Conservation (phyloP, 2,888 invertebrate genomes). For the Papilio elwesi region DNA sequence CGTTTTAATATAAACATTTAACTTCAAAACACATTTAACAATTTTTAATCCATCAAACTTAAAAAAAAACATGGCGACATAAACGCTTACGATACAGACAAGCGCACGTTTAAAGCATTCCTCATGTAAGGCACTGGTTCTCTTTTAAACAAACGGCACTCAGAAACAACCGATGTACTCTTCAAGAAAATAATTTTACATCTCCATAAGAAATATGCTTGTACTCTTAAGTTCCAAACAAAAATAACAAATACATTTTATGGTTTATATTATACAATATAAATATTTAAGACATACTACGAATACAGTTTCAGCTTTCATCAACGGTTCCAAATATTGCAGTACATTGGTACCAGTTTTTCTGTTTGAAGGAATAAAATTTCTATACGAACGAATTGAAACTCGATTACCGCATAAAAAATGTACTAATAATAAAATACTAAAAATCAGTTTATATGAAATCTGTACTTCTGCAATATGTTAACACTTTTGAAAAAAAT, state of each 20-base stretch:
- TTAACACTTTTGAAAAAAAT: not conserved
- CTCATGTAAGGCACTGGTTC: conserved; percentile 40
- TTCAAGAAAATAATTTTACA: conserved; percentile 11
- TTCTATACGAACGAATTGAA: too few species aligned
- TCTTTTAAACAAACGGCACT: conserved; percentile 8
- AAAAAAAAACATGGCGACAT: conserved; percentile 43
- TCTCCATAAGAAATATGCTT: not conserved
- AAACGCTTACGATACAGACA: conserved; percentile 36
- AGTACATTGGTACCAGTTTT: not conserved
- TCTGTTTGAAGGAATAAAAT: too few species aligned
- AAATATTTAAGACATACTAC: not conserved
- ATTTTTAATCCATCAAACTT: conserved; percentile 45
- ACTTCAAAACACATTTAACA: conserved; percentile 39
- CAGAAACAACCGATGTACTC: conserved; percentile 17
- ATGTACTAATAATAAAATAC: too few species aligned
- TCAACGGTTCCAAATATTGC: not conserved
- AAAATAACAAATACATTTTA: not conserved
- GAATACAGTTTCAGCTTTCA: not conserved
- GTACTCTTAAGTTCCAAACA: conserved; percentile 29
- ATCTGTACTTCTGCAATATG: not conserved
- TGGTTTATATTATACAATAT: not conserved
- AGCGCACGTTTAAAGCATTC: conserved; percentile 27
- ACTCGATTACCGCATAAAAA: too few species aligned
- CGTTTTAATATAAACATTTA: conserved; percentile 52
- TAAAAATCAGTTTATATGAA: too few species aligned